Conservation (phyloP, 1,140 invertebrate species). For the Aphelinus certus region DNA sequence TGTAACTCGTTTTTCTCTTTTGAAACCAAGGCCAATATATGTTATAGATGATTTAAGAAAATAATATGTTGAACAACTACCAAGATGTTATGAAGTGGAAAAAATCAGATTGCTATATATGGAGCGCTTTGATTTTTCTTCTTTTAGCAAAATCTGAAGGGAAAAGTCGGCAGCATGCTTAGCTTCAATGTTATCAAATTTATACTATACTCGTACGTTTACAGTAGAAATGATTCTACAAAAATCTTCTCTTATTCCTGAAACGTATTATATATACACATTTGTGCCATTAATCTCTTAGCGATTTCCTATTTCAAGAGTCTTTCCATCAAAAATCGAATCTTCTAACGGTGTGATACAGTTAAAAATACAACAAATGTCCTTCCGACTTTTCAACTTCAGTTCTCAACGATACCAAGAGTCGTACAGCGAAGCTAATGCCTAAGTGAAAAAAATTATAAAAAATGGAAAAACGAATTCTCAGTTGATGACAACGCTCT, state of each 20-base stretch:
- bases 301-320: not conserved
- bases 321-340: slow-evolving; percentile 18
- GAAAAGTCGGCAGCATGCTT: slow-evolving; percentile 8
- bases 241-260: slow-evolving; percentile 15
- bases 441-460: slow-evolving; percentile 32
- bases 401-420: slow-evolving; percentile 20
- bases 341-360: not conserved
- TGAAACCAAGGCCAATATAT: no score
- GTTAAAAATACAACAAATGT: not conserved
- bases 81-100: no score
- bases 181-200: slow-evolving; percentile 30
- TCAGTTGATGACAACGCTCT: slow-evolving; percentile 38
- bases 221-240: not conserved
- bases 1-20: no score
- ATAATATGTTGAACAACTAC: no score
- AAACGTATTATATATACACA: not conserved
- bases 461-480: slow-evolving; percentile 37
- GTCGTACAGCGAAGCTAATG: slow-evolving; percentile 29
- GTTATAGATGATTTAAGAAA: no score
- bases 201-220: slow-evolving; percentile 10
- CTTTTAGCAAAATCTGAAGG: slow-evolving; percentile 14
- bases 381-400: slow-evolving; percentile 29
- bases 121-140: no score
- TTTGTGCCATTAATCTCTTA: slow-evolving; percentile 17
- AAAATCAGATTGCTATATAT: no score